phyloP scores from a whole-genome alignment of 1,140 invertebrate genomes.

The Orius laevigatus region DNA sequence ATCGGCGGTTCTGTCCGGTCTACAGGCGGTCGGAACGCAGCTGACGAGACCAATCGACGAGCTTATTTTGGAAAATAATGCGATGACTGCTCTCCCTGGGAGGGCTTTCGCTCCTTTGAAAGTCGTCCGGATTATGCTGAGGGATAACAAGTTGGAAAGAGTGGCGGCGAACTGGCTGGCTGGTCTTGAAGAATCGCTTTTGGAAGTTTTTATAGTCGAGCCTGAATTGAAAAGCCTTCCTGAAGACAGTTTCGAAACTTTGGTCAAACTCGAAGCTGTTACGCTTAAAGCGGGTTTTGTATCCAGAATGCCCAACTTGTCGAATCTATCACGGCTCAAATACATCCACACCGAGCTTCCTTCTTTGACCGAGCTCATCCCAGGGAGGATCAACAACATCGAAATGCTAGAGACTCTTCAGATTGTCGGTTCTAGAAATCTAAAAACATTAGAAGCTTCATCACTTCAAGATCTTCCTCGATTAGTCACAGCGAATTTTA shows the following conservation, averaged over 20 bases:
- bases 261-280: conserved; percentile 60
- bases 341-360: conserved; percentile 40
- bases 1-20: conserved; percentile 49
- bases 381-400: conserved; percentile 52
- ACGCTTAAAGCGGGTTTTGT: conserved; percentile 52
- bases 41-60: conserved; percentile 58
- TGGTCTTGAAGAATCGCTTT: conserved; percentile 26
- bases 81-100: conserved; percentile 60
- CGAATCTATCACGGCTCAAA: conserved; percentile 41
- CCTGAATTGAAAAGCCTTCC: conserved; percentile 59
- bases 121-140: conserved; percentile 59
- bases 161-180: conserved; percentile 60
- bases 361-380: conserved; percentile 46
- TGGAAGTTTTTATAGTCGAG: conserved; percentile 57
- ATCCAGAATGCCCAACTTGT: conserved; percentile 50
- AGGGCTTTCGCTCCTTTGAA: conserved; percentile 54
- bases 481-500: conserved; percentile 56
- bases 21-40: conserved; percentile 50
- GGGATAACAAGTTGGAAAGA: conserved; percentile 65
- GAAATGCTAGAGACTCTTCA: conserved; percentile 57
- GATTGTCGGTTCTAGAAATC: conserved; percentile 45
- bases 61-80: conserved; percentile 70
- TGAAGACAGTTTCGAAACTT: conserved; percentile 52
- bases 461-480: conserved; percentile 55
- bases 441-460: conserved; percentile 50